Percentiles rank a stretch among this genome's conserved stretches.
Conservation (phyloP, 2,888 invertebrate species). For the Physocephala rufipes region DNA sequence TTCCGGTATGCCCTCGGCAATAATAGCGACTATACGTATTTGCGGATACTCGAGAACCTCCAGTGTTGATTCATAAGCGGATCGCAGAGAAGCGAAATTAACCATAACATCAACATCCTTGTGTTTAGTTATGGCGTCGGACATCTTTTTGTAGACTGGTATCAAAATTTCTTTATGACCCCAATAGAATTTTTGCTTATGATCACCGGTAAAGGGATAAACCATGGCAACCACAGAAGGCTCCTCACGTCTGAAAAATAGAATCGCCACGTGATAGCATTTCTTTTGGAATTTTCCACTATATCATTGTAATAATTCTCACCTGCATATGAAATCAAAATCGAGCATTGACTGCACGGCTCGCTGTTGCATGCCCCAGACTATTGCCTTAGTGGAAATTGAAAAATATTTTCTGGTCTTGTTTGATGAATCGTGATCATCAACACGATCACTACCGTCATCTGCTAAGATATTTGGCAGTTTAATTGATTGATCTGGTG, state of each 20-base stretch:
- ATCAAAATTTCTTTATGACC: constrained; percentile 97
- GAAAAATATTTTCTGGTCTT: constrained; percentile 74
- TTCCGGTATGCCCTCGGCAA: constrained; percentile 99
- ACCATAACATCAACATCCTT: constrained; percentile 94
- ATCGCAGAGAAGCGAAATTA: constrained; percentile 96
- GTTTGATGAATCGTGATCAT: constrained; percentile 52
- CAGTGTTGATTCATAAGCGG: constrained; percentile 95
- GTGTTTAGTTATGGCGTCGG: constrained; percentile 94
- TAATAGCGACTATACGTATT: constrained; percentile 95
- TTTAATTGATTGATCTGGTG: constrained; percentile 65
- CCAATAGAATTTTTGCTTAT: constrained; percentile 99
- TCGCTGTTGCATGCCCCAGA: constrained; percentile 99
- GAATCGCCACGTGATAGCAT: not conserved
- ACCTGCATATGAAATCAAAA: constrained; percentile 67
- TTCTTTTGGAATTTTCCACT: not conserved
- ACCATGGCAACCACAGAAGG: constrained; percentile 97
- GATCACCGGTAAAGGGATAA: constrained; percentile 98
- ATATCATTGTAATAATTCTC: constrained; percentile 41
- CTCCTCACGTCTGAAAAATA: constrained; percentile 76
- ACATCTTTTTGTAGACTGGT: constrained; percentile 96
- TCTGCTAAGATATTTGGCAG: constrained; percentile 67
- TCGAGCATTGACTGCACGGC: constrained; percentile 80
- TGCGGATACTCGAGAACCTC: constrained; percentile 95
- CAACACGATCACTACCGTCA: constrained; percentile 54
- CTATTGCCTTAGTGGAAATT: constrained; percentile 88